phyloP scores from a whole-genome alignment of 2,113 vertebrate species.

The Oreocharis arfaki region DNA sequence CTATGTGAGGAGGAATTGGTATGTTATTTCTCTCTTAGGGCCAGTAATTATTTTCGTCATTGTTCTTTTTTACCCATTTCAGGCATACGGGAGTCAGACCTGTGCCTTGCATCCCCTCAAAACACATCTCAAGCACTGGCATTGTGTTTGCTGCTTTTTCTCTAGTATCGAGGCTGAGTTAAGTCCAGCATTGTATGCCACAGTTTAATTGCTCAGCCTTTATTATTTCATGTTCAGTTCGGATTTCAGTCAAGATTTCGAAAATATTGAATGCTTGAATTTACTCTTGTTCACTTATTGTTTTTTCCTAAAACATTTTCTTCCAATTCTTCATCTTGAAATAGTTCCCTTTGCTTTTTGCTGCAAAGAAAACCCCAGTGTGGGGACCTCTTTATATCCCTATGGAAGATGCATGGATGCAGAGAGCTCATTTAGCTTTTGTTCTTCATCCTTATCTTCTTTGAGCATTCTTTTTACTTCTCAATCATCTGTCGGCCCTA shows the following conservation, averaged over 20 bases:
- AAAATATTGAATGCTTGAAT: not conserved
- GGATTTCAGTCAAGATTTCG: not conserved
- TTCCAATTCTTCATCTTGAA: not conserved
- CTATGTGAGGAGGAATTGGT: not conserved
- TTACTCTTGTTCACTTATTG: not conserved
- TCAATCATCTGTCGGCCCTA: constrained; percentile 23
- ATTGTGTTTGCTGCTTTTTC: not conserved
- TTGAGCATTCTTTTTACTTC: constrained; percentile 35
- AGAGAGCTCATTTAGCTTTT: not conserved
- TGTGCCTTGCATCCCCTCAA: not conserved
- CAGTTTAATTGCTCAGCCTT: not conserved
- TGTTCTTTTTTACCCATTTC: not conserved
- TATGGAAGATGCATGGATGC: not conserved
- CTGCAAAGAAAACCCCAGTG: not conserved
- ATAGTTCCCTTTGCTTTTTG: not conserved
- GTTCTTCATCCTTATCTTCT: constrained; percentile 32
- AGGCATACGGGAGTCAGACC: not conserved
- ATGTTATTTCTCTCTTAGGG: not conserved
- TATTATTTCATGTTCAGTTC: not conserved
- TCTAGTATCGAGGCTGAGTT: not conserved
- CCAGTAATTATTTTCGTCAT: not conserved
- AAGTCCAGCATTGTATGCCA: not conserved
- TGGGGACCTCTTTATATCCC: not conserved
- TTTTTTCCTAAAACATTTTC: not conserved
- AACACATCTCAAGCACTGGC: not conserved